phyloP scores from a whole-genome alignment of 2,888 invertebrate species.

The Teinopalpus imperialis region DNA sequence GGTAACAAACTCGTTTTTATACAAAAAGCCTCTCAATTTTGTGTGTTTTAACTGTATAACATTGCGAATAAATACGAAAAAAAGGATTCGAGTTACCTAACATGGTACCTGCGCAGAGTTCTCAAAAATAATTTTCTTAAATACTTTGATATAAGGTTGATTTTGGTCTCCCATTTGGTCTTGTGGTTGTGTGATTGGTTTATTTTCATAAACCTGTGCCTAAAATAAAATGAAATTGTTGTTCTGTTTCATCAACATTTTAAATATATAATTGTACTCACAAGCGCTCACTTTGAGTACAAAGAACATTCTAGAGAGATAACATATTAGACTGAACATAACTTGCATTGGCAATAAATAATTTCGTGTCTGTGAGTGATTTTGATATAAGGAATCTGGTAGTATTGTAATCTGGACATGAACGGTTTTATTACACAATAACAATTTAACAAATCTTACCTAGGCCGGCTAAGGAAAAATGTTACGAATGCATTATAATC shows the following conservation, averaged over 20 bases:
- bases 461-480: constrained; percentile 27
- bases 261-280: not conserved
- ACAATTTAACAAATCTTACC: constrained; percentile 14
- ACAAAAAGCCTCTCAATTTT: constrained; percentile 22
- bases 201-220: constrained; percentile 28
- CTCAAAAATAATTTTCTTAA: constrained; percentile 47
- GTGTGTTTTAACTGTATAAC: too few relatives aligned
- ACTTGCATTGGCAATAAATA: constrained; percentile 7
- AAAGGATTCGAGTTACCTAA: constrained; percentile 30
- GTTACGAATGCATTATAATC: constrained; percentile 23
- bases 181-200: constrained; percentile 56
- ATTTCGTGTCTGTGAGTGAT: not conserved
- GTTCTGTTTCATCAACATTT: too few relatives aligned
- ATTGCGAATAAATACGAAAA: constrained; percentile 10
- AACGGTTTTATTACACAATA: too few relatives aligned
- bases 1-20: constrained; percentile 28
- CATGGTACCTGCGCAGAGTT: constrained; percentile 37
- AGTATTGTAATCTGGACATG: too few relatives aligned
- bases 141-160: constrained; percentile 41
- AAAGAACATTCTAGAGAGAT: not conserved
- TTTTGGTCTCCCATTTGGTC: constrained; percentile 64
- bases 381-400: too few relatives aligned
- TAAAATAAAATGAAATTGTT: too few relatives aligned
- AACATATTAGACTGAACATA: not conserved
- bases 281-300: not conserved